Conservation (phyloP, 2,113 vertebrate species). For the Irena cyanogastra region DNA sequence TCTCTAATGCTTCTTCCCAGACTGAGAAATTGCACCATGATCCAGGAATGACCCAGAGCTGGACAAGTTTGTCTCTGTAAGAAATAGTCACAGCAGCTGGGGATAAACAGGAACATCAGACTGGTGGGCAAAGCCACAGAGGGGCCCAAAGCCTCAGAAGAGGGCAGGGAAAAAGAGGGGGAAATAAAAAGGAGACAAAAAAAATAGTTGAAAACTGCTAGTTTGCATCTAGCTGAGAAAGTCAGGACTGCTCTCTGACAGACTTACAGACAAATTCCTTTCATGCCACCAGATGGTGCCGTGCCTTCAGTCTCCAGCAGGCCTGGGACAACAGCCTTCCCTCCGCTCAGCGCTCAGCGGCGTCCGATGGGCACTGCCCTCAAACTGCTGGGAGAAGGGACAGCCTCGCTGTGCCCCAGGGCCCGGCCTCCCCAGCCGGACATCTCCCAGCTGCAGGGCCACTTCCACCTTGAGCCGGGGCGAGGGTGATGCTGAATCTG, state of each 20-base stretch:
- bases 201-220: not conserved
- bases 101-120: not conserved
- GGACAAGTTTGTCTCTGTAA: not conserved
- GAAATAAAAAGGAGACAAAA: not conserved
- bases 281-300: slow-evolving; percentile 35
- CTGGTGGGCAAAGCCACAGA: not conserved
- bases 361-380: not conserved
- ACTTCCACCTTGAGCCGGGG: not conserved
- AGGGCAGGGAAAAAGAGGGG: rapidly evolving
- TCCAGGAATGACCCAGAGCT: not conserved
- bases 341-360: not conserved
- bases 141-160: not conserved
- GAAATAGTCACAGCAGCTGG: not conserved
- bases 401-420: not conserved
- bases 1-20: rapidly evolving
- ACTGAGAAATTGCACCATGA: not conserved
- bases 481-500: not conserved
- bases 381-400: not conserved
- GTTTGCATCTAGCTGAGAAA: not conserved
- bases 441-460: not conserved
- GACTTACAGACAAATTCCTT: not conserved
- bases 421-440: not conserved
- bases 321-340: not conserved
- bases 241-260: not conserved
- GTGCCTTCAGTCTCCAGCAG: not conserved